Percentiles rank a stretch among this genome's conserved stretches.
Evolutionary conservation across 37 sponge, comb jelly and placozoan genomes (phyloP).

Genomic region (Lycopodina hypogea): DNA sequence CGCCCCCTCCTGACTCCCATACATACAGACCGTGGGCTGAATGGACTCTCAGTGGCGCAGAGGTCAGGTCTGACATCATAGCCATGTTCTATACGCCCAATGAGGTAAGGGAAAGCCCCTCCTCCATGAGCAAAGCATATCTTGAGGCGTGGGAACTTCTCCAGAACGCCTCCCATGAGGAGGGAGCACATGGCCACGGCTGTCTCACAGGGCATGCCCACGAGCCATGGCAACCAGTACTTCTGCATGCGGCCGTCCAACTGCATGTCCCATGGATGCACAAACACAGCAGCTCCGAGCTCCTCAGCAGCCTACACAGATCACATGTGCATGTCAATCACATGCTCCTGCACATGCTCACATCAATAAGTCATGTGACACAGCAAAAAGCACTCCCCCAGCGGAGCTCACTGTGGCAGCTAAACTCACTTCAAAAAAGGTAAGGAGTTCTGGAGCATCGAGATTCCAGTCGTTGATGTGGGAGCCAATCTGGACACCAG

Average conservation of each 20-base stretch:
- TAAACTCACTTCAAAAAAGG: constrained; percentile 72
- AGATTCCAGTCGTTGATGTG: constrained; percentile 87
- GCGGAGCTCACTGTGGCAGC: no score
- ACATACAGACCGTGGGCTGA: constrained; percentile 66
- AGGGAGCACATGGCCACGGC: constrained; percentile 81
- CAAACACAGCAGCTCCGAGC: constrained; percentile 69
- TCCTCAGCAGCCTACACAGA: constrained; percentile 78
- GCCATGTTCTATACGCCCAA: constrained; percentile 87
- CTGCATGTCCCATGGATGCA: constrained; percentile 95
- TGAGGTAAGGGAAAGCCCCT: constrained; percentile 85
- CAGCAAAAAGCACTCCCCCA: no score
- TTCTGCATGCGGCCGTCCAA: constrained; percentile 80
- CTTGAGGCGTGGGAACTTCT: constrained; percentile 71
- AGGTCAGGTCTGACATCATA: constrained; percentile 85
- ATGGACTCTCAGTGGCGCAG: constrained; percentile 82
- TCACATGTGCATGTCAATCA: background rate
- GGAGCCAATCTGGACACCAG: constrained; percentile 94
- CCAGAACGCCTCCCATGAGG: constrained; percentile 90
- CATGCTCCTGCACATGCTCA: background rate
- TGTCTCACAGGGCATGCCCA: constrained; percentile 91
- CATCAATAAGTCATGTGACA: background rate
- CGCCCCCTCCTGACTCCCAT: no score
- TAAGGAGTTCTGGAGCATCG: constrained; percentile 84
- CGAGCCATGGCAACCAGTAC: constrained; percentile 94
- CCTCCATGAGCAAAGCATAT: constrained; percentile 94